These are phyloP conservation scores for Onychomys leucogaster DNA, from an alignment of 2,797 vertebrate genomes.

Conservation along the genomic window DNA sequence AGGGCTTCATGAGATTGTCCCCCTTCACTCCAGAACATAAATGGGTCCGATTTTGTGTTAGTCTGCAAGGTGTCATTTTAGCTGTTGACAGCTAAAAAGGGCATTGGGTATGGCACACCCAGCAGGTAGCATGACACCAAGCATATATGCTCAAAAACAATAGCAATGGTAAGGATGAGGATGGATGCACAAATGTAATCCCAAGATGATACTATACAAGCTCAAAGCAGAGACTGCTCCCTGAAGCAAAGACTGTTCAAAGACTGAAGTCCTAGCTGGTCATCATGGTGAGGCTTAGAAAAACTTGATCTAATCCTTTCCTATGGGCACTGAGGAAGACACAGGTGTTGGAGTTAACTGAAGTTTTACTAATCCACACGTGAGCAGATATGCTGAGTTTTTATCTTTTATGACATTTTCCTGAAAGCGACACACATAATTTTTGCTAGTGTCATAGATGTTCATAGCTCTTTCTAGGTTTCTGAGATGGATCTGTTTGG, in stretches of 20 bases:
- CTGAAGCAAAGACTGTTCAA: background rate
- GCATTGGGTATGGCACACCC: background rate
- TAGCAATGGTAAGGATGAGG: background rate
- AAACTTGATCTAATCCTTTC: background rate
- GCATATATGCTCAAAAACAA: background rate
- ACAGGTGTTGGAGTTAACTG: background rate
- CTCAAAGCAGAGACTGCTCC: background rate
- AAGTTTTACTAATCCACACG: background rate
- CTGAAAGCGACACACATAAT: background rate
- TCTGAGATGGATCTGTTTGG: background rate
- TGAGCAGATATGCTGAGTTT: background rate
- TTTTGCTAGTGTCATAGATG: background rate
- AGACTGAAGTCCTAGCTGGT: background rate
- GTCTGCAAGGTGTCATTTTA: background rate
- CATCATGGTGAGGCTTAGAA: fast-evolving
- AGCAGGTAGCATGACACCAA: background rate
- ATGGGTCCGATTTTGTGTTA: background rate
- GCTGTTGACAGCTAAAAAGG: background rate
- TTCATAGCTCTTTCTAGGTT: background rate
- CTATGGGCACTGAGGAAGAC: background rate
- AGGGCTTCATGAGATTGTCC: background rate
- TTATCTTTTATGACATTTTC: background rate
- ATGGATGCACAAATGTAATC: background rate
- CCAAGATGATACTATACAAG: fast-evolving
- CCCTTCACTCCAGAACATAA: background rate